Evolutionary conservation across 1,140 invertebrate species (phyloP).

Genomic region (Zaprionus davidi): DNA sequence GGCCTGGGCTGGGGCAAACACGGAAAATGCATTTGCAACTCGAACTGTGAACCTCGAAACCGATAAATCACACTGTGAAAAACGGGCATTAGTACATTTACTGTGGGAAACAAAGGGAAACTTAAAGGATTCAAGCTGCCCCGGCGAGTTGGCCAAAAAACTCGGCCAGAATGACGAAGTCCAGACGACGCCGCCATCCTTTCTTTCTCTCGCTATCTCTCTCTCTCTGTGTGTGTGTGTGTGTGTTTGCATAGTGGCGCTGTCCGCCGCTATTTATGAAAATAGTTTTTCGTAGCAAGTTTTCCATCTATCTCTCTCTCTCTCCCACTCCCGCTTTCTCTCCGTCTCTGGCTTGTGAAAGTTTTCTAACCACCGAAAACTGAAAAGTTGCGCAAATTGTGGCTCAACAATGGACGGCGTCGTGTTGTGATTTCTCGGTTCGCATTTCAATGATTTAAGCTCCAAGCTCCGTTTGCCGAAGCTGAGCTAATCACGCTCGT

Average conservation of each 20-base stretch:
- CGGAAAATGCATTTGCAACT: constrained; percentile 83
- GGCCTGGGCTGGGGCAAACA: constrained; percentile 48
- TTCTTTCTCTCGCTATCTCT: constrained; percentile 16
- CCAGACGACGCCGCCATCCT: constrained; percentile 57
- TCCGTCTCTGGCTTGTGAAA: constrained; percentile 43
- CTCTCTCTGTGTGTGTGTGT: constrained; percentile 25
- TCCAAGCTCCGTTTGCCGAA: constrained; percentile 11
- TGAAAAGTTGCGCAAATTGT: constrained; percentile 79
- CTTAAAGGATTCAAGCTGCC: constrained; percentile 78
- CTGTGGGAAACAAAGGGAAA: constrained; percentile 52
- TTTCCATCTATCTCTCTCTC: constrained; percentile 5
- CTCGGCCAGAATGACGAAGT: constrained; percentile 46
- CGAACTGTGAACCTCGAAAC: constrained; percentile 80
- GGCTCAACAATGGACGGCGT: constrained; percentile 65
- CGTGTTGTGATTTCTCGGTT: constrained; percentile 74
- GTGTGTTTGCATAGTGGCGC: constrained; percentile 68
- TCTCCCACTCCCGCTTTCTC: not conserved
- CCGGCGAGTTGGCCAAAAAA: constrained; percentile 43
- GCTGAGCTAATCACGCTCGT: constrained; percentile 57
- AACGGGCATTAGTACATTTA: constrained; percentile 79
- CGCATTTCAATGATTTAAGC: constrained; percentile 68
- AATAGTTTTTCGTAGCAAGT: constrained; percentile 71
- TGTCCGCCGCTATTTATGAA: constrained; percentile 73
- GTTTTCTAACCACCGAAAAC: constrained; percentile 76
- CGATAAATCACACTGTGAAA: constrained; percentile 83